These are phyloP conservation scores for Drosophila tani DNA, from an alignment of 1,140 invertebrate species.

Conservation along the genomic window DNA sequence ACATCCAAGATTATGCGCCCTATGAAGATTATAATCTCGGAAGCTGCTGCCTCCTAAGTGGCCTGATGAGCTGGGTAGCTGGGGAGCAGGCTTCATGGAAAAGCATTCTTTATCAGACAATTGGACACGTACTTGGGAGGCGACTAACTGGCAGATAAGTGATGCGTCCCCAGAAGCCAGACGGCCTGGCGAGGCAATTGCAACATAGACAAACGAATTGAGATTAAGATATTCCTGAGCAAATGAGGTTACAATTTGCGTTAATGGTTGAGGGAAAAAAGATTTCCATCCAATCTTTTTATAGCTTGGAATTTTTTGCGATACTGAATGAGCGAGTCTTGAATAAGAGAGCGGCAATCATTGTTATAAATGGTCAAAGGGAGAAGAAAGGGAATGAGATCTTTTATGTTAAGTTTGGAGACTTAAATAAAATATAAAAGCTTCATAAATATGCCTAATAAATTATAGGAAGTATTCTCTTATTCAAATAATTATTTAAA, in stretches of 20 bases:
- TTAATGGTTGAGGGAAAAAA: conserved; percentile 12
- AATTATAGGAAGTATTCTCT: neutral
- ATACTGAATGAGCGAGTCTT: conserved; percentile 1
- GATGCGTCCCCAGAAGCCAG: neutral
- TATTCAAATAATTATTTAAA: no score
- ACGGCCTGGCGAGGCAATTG: conserved; percentile 1
- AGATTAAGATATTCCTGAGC: conserved; percentile 24
- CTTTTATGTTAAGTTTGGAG: neutral
- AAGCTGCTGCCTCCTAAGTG: conserved; percentile 26
- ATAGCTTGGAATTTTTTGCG: neutral
- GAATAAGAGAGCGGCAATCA: neutral
- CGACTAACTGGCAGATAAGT: conserved; percentile 17
- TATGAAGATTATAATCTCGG: conserved; percentile 8
- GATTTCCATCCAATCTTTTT: conserved; percentile 14
- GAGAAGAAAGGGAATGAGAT: neutral
- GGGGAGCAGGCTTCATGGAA: conserved; percentile 1
- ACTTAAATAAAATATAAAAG: neutral
- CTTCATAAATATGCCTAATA: no score
- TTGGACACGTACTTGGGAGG: conserved; percentile 16
- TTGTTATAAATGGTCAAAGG: conserved; percentile 1
- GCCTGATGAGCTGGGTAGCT: conserved; percentile 18
- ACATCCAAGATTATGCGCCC: conserved; percentile 2
- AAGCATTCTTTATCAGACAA: conserved; percentile 42
- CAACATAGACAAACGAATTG: conserved; percentile 24
- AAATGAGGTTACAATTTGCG: conserved; percentile 17